These are phyloP conservation scores for Melipona beecheii DNA, from an alignment of 2,888 invertebrate species.

Conservation along the genomic window DNA sequence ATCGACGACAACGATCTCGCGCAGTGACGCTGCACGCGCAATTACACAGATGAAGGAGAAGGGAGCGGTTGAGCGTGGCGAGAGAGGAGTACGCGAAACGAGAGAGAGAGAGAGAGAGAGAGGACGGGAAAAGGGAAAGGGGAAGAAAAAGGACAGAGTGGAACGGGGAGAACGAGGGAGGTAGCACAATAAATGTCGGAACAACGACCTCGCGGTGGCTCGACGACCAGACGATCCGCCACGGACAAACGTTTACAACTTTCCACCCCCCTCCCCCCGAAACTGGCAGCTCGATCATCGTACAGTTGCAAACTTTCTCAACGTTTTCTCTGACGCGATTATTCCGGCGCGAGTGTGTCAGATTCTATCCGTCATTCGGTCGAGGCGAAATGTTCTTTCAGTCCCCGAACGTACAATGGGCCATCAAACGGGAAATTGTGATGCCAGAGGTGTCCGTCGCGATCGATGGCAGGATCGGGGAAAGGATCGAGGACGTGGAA, in stretches of 20 bases:
- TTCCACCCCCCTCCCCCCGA: background rate
- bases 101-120: background rate
- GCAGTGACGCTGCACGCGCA: constrained; percentile 57
- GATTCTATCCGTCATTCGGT: constrained; percentile 34
- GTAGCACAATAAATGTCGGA: constrained; percentile 69
- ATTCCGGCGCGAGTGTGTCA: background rate
- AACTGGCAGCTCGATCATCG: background rate
- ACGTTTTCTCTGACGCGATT: constrained; percentile 16
- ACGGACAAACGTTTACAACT: constrained; percentile 12
- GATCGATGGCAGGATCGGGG: constrained; percentile 53
- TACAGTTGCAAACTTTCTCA: background rate
- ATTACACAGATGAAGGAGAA: constrained; percentile 51
- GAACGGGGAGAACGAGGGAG: constrained; percentile 29
- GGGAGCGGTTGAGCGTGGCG: constrained; percentile 49
- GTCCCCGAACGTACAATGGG: constrained; percentile 47
- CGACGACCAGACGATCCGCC: constrained; percentile 44
- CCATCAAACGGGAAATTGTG: constrained; percentile 39
- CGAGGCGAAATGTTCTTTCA: constrained; percentile 15
- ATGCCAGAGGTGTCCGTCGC: constrained; percentile 35
- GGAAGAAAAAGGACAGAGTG: constrained; percentile 29
- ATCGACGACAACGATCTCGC: constrained; percentile 43
- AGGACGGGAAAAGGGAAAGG: constrained; percentile 28
- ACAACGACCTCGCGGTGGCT: constrained; percentile 68
- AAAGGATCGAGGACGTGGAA: constrained; percentile 51
- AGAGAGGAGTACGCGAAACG: background rate